Evolutionary conservation across 1,140 invertebrate genomes (phyloP).

Genomic region (Heliconius eleuchia): DNA sequence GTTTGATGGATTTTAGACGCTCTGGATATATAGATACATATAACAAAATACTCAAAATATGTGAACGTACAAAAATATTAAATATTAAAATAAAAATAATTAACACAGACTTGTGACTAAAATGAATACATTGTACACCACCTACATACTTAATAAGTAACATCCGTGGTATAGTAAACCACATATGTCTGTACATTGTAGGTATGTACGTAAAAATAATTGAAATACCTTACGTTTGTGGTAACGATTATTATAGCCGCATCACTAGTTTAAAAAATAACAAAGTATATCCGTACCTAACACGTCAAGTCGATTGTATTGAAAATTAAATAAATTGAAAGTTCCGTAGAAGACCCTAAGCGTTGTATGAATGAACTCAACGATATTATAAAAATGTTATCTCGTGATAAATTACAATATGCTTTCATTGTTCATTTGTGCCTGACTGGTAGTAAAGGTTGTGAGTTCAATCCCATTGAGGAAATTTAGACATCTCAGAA

Average conservation of each 20-base stretch:
- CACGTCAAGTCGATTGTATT: constrained; percentile 14
- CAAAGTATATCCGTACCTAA: constrained; percentile 4
- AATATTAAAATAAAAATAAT: no score
- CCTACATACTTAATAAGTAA: neutral
- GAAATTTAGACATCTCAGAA: no score
- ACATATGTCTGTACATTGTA: neutral
- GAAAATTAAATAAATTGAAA: neutral
- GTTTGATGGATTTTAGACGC: no score
- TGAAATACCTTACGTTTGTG: constrained; percentile 1
- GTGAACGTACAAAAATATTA: no score
- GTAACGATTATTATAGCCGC: neutral
- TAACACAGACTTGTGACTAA: neutral
- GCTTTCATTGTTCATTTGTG: no score
- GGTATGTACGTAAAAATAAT: neutral
- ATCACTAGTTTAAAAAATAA: constrained; percentile 3
- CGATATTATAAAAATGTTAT: neutral
- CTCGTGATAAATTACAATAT: neutral
- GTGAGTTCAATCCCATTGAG: no score
- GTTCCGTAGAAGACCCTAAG: neutral
- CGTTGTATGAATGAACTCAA: neutral
- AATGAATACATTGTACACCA: neutral
- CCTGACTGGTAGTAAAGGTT: no score
- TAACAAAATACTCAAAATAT: no score
- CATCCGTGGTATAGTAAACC: neutral
- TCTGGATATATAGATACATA: no score